Conservation (phyloP, 2,113 vertebrate genomes). For the Clarias macrocephalus region DNA sequence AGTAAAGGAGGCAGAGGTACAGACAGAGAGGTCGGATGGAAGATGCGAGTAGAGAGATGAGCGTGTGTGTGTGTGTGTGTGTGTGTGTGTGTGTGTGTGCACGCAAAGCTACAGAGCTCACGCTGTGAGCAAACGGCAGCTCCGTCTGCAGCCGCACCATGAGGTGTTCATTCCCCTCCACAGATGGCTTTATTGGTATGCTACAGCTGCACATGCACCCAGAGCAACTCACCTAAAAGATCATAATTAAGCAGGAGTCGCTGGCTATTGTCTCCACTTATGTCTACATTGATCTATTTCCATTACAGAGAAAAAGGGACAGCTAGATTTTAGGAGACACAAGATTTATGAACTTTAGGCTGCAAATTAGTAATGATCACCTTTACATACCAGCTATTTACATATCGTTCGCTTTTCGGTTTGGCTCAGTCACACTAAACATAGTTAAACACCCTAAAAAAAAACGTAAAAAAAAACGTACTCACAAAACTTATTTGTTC, state of each 20-base stretch:
- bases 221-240: slow-evolving; percentile 50
- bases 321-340: not conserved
- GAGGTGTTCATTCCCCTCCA: slow-evolving; percentile 32
- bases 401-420: not conserved
- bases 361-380: not conserved
- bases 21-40: not conserved
- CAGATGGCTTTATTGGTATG: slow-evolving; percentile 61
- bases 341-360: not conserved
- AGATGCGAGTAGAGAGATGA: slow-evolving; percentile 18
- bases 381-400: not conserved
- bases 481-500: not conserved
- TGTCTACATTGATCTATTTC: not conserved
- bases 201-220: slow-evolving; percentile 40
- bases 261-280: slow-evolving; percentile 15
- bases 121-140: slow-evolving; percentile 30
- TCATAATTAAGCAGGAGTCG: slow-evolving; percentile 53
- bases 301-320: not conserved
- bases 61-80: slow-evolving; percentile 13
- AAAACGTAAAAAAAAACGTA: not conserved
- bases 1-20: slow-evolving; percentile 30
- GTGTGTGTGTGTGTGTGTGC: slow-evolving; percentile 2
- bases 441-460: not conserved
- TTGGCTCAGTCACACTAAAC: not conserved
- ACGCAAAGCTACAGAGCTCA: slow-evolving; percentile 26
- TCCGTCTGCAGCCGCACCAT: not conserved